Conservation (phyloP, 2,797 vertebrate genomes). For the Antrozous pallidus region DNA sequence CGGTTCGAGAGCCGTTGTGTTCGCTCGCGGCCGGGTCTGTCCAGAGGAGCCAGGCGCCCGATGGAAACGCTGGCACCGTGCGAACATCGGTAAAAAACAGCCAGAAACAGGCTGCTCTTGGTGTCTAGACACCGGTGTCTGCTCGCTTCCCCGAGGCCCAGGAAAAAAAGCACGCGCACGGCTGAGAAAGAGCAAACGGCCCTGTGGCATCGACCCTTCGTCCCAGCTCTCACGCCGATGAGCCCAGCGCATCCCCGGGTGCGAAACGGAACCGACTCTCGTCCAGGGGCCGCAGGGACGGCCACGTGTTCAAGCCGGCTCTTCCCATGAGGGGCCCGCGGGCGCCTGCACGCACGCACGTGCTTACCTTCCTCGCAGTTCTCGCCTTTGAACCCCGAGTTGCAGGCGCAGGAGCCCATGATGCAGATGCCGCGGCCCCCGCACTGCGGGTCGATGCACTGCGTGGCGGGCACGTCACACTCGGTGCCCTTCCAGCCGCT, state of each 20-base stretch:
- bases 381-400: slow-evolving; percentile 94
- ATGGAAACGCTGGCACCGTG: too few species aligned
- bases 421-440: slow-evolving; percentile 94
- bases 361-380: slow-evolving; percentile 95
- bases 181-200: background rate
- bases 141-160: background rate
- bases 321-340: background rate
- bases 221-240: background rate
- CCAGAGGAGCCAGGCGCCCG: too few species aligned
- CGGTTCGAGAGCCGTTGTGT: slow-evolving; percentile 48
- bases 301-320: background rate
- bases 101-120: background rate
- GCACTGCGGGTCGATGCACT: slow-evolving; percentile 94
- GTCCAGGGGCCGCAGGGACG: background rate
- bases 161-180: background rate
- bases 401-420: slow-evolving; percentile 94
- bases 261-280: slow-evolving; percentile 17
- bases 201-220: background rate
- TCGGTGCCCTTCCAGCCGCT: slow-evolving; percentile 99
- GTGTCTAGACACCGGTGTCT: background rate
- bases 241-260: background rate
- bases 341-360: slow-evolving; percentile 21
- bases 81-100: too few species aligned
- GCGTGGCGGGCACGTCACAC: slow-evolving; percentile 91
- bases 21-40: too few species aligned